Conservation (phyloP, 2,113 vertebrate species). For the Cyanoliseus patagonus region DNA sequence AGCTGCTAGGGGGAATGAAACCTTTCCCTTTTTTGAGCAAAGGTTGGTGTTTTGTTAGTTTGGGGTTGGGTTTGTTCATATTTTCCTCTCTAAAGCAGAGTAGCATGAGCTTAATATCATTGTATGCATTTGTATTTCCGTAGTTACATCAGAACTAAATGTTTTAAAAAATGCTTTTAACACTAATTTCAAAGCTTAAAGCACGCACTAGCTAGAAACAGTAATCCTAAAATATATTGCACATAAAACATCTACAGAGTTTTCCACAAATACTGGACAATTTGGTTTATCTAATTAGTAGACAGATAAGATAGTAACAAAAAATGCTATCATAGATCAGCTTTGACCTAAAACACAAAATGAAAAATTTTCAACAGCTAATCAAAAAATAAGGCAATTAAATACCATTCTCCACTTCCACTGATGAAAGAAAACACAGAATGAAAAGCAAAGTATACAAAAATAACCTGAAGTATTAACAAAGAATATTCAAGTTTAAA, state of each 20-base stretch:
- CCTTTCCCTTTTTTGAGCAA: not conserved
- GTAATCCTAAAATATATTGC: not conserved
- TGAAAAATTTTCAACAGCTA: not conserved
- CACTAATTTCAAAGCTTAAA: not conserved
- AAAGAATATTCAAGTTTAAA: not conserved
- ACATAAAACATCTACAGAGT: not conserved
- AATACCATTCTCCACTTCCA: not conserved
- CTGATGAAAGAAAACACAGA: not conserved
- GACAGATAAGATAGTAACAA: not conserved
- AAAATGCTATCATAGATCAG: not conserved
- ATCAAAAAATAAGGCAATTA: not conserved
- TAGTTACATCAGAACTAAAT: not conserved
- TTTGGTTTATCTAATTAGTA: not conserved
- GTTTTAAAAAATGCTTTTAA: not conserved
- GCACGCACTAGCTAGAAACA: not conserved
- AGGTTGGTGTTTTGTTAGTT: not conserved
- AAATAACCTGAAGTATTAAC: not conserved
- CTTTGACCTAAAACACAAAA: not conserved
- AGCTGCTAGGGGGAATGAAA: not conserved
- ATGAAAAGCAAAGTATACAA: not conserved
- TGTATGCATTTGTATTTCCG: not conserved
- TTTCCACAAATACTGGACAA: not conserved
- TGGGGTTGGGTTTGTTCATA: not conserved
- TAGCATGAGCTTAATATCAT: not conserved
- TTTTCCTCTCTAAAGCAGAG: not conserved